Evolutionary conservation across 2,797 vertebrate genomes (phyloP), one percentile per base, ranked within the genome.

Genomic region (Eospalax fontanierii): DNA sequence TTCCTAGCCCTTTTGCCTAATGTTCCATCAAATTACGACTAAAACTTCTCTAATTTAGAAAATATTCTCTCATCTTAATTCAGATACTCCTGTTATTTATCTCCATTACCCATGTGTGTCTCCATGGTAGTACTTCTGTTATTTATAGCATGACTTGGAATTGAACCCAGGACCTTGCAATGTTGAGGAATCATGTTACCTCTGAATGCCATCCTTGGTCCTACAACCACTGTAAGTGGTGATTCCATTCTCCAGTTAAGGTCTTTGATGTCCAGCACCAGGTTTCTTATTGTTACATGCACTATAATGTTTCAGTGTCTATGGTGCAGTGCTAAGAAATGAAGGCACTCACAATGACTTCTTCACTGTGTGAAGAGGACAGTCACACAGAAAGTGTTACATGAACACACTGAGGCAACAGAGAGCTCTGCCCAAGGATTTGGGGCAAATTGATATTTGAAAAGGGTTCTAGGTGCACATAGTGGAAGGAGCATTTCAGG

Each of bases 361-460:
- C 14, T 12, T 59, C 2, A 22, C n/a, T 81, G 38, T 73, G 3
- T 76, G n/a, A 46, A 86, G 35, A 79, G 38, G 35, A 70, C 14
- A 68, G 22, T 12, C 18, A 11, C 8, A 18, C 15, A 92, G 21
- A 61, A 30, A 75, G 50, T 63, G 18, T 71, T 83, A 50, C 57
- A 35, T 43, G 38, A 86, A 79, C 59, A 79, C 59, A 50, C 46
- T 50, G 46, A 50, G 46, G 46, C 11, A 11, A 50, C 11, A 92
- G 78, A 66, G 35, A 83, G 57, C 33, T 84, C 66, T 86, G 30
- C 6, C 14, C 40, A 50, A 66, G 46, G 81, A 61, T 43, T 75
- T 54, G 33, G 68, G 75, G 22, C 14, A 92, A 59, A 61, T 22
- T 71, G 80, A 54, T 30, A 28, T 92, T 95, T 66, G 40, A 86